phyloP scores from a whole-genome alignment of 1,140 invertebrate genomes.

The Leucophenga varia region DNA sequence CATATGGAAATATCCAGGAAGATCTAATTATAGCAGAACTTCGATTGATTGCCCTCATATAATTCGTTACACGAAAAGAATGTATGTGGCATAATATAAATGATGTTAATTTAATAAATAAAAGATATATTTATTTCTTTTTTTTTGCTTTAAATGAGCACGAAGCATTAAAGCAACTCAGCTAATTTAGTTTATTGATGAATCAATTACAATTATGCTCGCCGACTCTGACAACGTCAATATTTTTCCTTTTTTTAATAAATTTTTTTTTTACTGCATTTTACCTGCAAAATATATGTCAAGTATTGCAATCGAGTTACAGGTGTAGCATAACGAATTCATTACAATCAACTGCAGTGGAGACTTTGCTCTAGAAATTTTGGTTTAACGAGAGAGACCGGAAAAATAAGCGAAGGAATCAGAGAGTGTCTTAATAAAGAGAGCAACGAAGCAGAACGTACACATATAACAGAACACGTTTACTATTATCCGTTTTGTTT shows the following conservation, averaged over 20 bases:
- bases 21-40: too few relatives aligned
- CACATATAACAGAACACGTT: too few relatives aligned
- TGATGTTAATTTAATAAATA: too few relatives aligned
- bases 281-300: conserved; percentile 28
- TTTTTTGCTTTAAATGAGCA: too few relatives aligned
- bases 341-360: conserved; percentile 18
- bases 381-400: conserved; percentile 5
- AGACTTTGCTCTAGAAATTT: conserved; percentile 20
- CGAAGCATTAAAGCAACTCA: conserved; percentile 5
- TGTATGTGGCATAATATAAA: too few relatives aligned
- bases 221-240: too few relatives aligned
- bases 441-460: conserved; percentile 23
- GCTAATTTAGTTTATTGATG: conserved; percentile 27
- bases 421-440: conserved; percentile 1
- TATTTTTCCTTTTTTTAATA: too few relatives aligned
- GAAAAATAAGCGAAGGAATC: conserved; percentile 6
- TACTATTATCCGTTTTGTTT: conserved; percentile 52
- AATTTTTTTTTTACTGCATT: conserved; percentile 4
- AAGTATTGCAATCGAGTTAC: conserved; percentile 21
- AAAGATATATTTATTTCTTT: too few relatives aligned
- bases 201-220: conserved; percentile 26
- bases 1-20: too few relatives aligned
- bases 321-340: too few relatives aligned
- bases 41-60: too few relatives aligned
- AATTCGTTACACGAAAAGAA: too few relatives aligned